phyloP scores from a whole-genome alignment of 2,888 invertebrate species.

The Automeris io region DNA sequence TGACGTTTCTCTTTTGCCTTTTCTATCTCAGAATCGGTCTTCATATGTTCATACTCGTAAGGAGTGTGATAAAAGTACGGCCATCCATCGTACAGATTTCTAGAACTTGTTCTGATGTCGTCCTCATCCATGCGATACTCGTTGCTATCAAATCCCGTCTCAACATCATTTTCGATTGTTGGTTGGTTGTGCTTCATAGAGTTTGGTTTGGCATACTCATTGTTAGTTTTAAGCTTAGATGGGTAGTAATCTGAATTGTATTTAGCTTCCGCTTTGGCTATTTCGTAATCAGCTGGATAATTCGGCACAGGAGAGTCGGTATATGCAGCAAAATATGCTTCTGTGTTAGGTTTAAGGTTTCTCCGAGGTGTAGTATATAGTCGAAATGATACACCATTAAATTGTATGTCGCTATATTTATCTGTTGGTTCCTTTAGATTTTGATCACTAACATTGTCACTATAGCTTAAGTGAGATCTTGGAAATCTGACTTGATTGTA shows the following conservation, averaged over 20 bases:
- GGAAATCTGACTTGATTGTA: conserved; percentile 32
- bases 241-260: conserved; percentile 24
- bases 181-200: conserved; percentile 36
- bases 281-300: conserved; percentile 24
- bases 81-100: conserved; percentile 40
- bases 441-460: conserved; percentile 11
- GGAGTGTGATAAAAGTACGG: conserved; percentile 48
- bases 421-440: conserved; percentile 8
- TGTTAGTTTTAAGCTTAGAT: conserved; percentile 28
- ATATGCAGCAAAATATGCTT: background rate
- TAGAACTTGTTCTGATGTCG: conserved; percentile 45
- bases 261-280: conserved; percentile 30
- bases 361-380: conserved; percentile 3
- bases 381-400: background rate
- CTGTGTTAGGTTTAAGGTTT: background rate
- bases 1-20: conserved; percentile 57
- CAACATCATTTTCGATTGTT: conserved; percentile 17
- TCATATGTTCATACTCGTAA: conserved; percentile 44
- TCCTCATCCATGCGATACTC: conserved; percentile 47
- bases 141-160: conserved; percentile 19
- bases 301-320: conserved; percentile 12
- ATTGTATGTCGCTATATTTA: conserved; percentile 3
- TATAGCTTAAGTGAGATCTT: conserved; percentile 20
- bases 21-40: conserved; percentile 30
- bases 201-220: conserved; percentile 34